Evolutionary conservation across 2,113 vertebrate genomes (phyloP).

Genomic region (Lepus timidus): DNA sequence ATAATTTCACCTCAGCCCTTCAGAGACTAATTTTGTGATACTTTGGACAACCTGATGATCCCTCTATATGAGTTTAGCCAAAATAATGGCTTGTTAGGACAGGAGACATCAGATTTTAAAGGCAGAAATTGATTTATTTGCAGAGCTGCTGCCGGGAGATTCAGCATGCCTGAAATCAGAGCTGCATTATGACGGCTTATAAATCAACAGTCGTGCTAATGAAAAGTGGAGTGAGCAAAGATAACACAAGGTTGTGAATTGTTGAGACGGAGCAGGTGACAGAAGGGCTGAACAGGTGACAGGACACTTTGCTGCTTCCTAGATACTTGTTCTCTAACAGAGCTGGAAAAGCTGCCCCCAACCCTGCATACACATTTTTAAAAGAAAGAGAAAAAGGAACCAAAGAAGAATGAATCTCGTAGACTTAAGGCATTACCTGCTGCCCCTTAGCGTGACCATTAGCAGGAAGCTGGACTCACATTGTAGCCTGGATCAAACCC

Average conservation of each 20-base stretch:
- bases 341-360: not conserved
- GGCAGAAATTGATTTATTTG: slow-evolving; percentile 69
- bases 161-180: slow-evolving; percentile 42
- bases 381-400: not conserved
- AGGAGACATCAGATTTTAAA: slow-evolving; percentile 41
- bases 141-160: slow-evolving; percentile 50
- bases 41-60: slow-evolving; percentile 46
- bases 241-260: not conserved
- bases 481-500: no score
- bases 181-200: slow-evolving; percentile 8
- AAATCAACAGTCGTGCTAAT: slow-evolving; percentile 68
- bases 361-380: not conserved
- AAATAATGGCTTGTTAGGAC: slow-evolving; percentile 56
- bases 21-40: slow-evolving; percentile 32
- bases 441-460: no score
- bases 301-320: not conserved
- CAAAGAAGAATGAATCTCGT: not conserved
- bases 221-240: slow-evolving; percentile 48
- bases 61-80: slow-evolving; percentile 13
- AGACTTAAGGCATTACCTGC: no score
- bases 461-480: no score
- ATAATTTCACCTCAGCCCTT: not conserved
- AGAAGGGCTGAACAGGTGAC: not conserved
- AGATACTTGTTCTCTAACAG: not conserved
- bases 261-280: not conserved